Evolutionary conservation across 2,113 vertebrate genomes (phyloP).

Genomic region (Cryptotis parvus): DNA sequence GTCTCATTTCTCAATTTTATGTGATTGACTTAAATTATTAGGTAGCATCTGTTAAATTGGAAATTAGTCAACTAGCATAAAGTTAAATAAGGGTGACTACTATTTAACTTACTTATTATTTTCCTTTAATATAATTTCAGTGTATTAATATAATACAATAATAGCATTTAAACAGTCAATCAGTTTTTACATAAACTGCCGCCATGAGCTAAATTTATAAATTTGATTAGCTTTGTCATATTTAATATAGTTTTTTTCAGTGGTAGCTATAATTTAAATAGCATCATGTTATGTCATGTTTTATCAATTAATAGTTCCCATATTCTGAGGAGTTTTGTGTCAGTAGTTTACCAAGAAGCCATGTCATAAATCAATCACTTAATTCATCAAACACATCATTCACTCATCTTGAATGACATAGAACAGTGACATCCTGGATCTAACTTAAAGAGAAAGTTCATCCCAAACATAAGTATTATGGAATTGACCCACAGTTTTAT

Average conservation of each 20-base stretch:
- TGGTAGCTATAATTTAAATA: background rate
- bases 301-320: background rate
- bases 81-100: background rate
- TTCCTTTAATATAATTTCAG: background rate
- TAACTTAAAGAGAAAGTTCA: background rate
- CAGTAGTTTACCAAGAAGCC: background rate
- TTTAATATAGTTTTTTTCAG: background rate
- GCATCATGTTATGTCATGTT: background rate
- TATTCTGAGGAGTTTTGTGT: background rate
- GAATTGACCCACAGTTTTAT: background rate
- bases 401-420: background rate
- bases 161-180: background rate
- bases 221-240: background rate
- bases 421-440: background rate
- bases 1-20: background rate
- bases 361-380: background rate
- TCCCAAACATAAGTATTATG: background rate
- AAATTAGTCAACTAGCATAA: background rate
- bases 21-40: background rate
- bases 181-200: background rate
- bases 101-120: background rate
- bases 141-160: background rate
- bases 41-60: background rate
- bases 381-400: background rate
- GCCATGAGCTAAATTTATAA: background rate